A percentile compares a stretch with the other conserved stretches of the same genome.
These are phyloP conservation scores for Artibeus jamaicensis DNA, from an alignment of 2,797 vertebrate species.

Conservation along the genomic window DNA sequence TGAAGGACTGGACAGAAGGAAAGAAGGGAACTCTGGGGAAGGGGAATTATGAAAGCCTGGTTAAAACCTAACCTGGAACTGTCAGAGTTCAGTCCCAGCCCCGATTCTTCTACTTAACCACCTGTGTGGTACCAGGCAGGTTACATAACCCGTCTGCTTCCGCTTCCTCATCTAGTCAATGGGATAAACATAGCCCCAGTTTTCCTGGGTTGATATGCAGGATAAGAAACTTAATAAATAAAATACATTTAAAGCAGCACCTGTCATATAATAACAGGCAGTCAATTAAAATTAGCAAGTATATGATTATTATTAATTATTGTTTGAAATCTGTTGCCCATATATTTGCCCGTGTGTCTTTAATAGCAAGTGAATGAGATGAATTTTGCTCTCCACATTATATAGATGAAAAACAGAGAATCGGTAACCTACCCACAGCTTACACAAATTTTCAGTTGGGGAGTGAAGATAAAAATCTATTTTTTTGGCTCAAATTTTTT, in stretches of 20 bases:
- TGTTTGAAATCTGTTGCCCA: background rate
- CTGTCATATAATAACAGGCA: background rate
- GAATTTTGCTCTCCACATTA: background rate
- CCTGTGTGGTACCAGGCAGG: background rate
- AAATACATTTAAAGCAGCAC: background rate
- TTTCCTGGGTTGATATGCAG: background rate
- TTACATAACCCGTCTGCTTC: background rate
- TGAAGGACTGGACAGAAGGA: background rate
- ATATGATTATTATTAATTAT: background rate
- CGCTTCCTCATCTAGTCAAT: background rate
- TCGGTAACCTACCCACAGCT: background rate
- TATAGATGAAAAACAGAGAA: background rate
- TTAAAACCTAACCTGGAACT: background rate
- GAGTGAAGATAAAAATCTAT: background rate
- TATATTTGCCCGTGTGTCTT: background rate
- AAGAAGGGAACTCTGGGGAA: background rate
- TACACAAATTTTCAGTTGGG: background rate
- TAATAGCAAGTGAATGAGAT: background rate
- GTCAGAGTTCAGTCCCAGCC: background rate
- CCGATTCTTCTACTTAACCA: background rate
- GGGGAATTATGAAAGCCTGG: background rate
- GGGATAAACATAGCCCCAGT: background rate
- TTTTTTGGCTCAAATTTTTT: background rate
- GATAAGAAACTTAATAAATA: background rate
- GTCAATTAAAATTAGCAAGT: background rate